A percentile compares a stretch with the other conserved stretches of the same genome.
phyloP scores from a whole-genome alignment of 2,797 vertebrate genomes.

The Neosilurus mollespiculum region DNA sequence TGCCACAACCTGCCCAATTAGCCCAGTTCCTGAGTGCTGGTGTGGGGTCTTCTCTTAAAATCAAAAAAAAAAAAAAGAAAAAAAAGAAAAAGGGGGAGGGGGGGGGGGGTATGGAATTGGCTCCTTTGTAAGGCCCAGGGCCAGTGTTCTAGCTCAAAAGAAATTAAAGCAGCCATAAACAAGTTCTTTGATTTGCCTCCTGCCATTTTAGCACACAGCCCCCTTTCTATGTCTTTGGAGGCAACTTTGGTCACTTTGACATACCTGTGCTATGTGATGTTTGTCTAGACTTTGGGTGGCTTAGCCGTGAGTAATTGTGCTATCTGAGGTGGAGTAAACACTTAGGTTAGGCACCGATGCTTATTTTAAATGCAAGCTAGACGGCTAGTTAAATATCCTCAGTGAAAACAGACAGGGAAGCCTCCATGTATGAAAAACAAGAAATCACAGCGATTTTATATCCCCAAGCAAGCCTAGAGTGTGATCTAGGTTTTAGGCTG shows the following conservation, averaged over 20 bases:
- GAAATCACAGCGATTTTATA: slow-evolving; percentile 13
- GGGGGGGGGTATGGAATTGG: background rate
- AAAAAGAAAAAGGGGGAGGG: too few species aligned
- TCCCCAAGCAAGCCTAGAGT: background rate
- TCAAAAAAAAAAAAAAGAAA: background rate
- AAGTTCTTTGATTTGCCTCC: slow-evolving; percentile 44
- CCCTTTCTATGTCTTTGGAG: slow-evolving; percentile 19
- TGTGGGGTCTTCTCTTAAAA: slow-evolving; percentile 63
- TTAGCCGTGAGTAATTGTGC: slow-evolving; percentile 14
- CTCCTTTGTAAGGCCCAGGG: slow-evolving; percentile 38
- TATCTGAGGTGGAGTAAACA: slow-evolving; percentile 8
- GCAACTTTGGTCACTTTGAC: slow-evolving; percentile 28
- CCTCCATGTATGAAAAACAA: background rate
- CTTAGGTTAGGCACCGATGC: background rate
- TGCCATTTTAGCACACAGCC: slow-evolving; percentile 16
- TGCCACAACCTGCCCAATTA: slow-evolving; percentile 76
- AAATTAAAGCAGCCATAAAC: slow-evolving; percentile 49
- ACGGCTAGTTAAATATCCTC: background rate
- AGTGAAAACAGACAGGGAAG: slow-evolving; percentile 18
- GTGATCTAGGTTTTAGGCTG: slow-evolving; percentile 42
- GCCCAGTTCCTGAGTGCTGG: slow-evolving; percentile 66
- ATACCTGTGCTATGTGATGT: slow-evolving; percentile 31
- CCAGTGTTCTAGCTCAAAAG: slow-evolving; percentile 47
- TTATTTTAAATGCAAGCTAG: background rate
- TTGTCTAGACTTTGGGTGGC: slow-evolving; percentile 33